These are phyloP conservation scores for Jacana jacana DNA, from an alignment of 2,113 vertebrate genomes.

Conservation along the genomic window DNA sequence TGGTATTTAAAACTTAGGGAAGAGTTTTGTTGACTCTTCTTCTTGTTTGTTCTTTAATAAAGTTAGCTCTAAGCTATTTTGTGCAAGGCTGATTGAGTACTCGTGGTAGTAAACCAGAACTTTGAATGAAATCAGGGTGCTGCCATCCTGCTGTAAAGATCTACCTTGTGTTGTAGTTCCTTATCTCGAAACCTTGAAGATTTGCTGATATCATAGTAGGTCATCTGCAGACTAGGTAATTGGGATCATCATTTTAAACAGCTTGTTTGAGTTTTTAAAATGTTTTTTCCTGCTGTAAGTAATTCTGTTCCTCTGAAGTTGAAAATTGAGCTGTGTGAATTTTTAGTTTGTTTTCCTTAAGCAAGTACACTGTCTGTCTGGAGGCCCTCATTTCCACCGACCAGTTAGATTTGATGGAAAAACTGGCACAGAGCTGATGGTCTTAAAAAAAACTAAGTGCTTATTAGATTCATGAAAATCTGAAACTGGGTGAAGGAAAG, in stretches of 20 bases:
- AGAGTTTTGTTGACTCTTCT: slow-evolving; percentile 54
- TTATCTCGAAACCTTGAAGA: slow-evolving; percentile 46
- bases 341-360: background rate
- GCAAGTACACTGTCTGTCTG: background rate
- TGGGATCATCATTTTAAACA: background rate
- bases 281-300: background rate
- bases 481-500: background rate
- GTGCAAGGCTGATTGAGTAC: background rate
- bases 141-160: slow-evolving; percentile 24
- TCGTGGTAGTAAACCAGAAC: slow-evolving; percentile 22
- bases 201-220: background rate
- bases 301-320: background rate
- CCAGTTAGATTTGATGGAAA: background rate
- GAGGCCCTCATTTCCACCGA: background rate
- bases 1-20: slow-evolving; percentile 41
- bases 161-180: background rate
- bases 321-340: background rate
- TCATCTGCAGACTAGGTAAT: background rate
- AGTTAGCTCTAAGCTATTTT: slow-evolving; percentile 36
- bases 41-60: slow-evolving; percentile 46
- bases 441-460: background rate
- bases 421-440: background rate
- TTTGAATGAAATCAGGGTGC: background rate
- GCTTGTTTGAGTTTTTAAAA: background rate
- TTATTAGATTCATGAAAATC: background rate